A percentile compares a stretch with the other conserved stretches of the same genome.
Conservation (phyloP, 2,797 vertebrate species). For the Pseudomugil tenellus region DNA sequence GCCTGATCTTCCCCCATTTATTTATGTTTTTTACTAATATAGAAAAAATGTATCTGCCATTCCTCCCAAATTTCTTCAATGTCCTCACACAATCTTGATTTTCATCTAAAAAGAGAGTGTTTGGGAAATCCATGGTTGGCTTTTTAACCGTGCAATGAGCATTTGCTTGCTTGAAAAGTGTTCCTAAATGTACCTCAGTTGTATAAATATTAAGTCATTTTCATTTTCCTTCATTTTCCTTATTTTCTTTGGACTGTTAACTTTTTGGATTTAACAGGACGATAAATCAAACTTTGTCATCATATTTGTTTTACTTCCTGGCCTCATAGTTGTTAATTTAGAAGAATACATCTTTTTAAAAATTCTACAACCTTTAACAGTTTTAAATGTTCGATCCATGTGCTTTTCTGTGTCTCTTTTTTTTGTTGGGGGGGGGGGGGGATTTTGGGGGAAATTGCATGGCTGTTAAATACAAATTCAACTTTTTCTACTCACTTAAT, state of each 20-base stretch:
- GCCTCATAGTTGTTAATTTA: slow-evolving; percentile 1
- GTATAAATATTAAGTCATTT: background rate
- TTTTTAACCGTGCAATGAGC: no score
- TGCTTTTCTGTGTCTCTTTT: background rate
- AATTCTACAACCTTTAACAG: background rate
- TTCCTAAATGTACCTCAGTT: background rate
- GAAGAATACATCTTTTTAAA: background rate
- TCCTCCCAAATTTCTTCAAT: no score
- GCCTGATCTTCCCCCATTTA: slow-evolving; percentile 23
- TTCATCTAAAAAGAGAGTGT: no score
- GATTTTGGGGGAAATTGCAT: no score
- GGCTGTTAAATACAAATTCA: background rate
- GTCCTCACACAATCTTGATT: no score
- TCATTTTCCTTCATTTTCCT: no score
- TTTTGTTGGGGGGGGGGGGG: no score
- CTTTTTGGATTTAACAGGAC: slow-evolving; percentile 1
- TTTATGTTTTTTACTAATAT: slow-evolving; percentile 19
- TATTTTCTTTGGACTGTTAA: slow-evolving; percentile 9
- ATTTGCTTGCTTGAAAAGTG: background rate
- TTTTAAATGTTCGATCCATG: background rate
- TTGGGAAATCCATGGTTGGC: no score
- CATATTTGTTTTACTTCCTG: background rate
- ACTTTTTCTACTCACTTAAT: background rate
- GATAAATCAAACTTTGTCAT: background rate
- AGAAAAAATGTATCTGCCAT: no score